Percentiles rank a stretch among this genome's conserved stretches.
These are phyloP conservation scores for Goniozus legneri DNA, from an alignment of 1,140 invertebrate species.

Conservation along the genomic window DNA sequence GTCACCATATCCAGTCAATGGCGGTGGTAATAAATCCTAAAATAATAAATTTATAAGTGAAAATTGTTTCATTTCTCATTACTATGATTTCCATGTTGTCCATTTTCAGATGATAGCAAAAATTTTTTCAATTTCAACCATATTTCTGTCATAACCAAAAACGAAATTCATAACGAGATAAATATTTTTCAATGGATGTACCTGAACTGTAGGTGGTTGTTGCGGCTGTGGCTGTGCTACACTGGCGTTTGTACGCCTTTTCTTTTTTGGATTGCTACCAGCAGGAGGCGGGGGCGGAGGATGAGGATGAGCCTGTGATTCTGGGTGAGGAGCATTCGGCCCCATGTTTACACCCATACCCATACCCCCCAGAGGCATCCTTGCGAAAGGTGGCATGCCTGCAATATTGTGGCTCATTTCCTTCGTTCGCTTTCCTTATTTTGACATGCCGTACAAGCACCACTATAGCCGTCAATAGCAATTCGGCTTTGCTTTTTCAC, in stretches of 20 bases:
- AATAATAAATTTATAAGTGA: too few relatives aligned
- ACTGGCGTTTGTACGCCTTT: constrained; percentile 56
- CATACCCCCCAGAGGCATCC: constrained; percentile 55
- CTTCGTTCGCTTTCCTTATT: constrained; percentile 46
- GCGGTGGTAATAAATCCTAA: constrained; percentile 72
- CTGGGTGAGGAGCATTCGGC: constrained; percentile 52
- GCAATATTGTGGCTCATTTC: constrained; percentile 55
- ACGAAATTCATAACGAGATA: constrained; percentile 2
- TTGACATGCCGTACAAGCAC: constrained; percentile 47
- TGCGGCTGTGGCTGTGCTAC: constrained; percentile 52
- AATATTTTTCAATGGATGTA: constrained; percentile 16
- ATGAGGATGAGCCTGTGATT: constrained; percentile 53
- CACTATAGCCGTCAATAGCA: constrained; percentile 23
- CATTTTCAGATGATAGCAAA: too few relatives aligned
- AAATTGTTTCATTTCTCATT: background rate
- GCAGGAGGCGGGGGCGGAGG: constrained; percentile 52
- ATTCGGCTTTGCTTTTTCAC: constrained; percentile 16
- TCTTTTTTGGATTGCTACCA: constrained; percentile 62
- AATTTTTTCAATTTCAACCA: too few relatives aligned
- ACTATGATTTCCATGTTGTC: constrained; percentile 5
- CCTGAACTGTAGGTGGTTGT: constrained; percentile 54
- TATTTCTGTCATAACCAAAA: too few relatives aligned
- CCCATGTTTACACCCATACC: constrained; percentile 53
- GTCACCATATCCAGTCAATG: constrained; percentile 82
- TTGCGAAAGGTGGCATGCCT: constrained; percentile 56